phyloP scores from a whole-genome alignment of 2,888 invertebrate species.

The Eledone cirrhosa region DNA sequence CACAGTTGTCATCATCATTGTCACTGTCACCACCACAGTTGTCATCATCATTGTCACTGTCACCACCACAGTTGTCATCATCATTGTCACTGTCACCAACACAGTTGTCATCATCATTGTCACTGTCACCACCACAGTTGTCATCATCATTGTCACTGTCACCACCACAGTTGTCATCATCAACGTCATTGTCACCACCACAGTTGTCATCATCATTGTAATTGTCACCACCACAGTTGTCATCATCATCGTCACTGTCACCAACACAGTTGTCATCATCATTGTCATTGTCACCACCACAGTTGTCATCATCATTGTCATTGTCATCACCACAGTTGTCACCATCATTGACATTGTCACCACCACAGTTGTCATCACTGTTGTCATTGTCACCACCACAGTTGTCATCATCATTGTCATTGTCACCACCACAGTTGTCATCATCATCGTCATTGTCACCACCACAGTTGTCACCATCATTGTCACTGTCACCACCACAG shows the following conservation, averaged over 20 bases:
- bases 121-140: neutral
- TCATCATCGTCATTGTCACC: neutral
- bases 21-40: neutral
- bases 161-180: neutral
- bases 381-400: neutral
- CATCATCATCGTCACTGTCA: no score
- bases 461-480: no score
- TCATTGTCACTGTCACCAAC: no score
- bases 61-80: neutral
- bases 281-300: neutral
- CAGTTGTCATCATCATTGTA: neutral
- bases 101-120: neutral
- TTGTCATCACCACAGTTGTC: neutral
- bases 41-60: neutral
- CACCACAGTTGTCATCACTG: neutral
- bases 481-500: no score
- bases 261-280: no score
- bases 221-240: neutral
- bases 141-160: neutral
- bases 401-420: neutral
- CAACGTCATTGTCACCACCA: neutral
- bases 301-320: slow-evolving; percentile 1
- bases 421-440: neutral
- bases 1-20: neutral
- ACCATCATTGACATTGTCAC: neutral